These are phyloP conservation scores for Steinernema khuongi DNA, from an alignment of 1,140 invertebrate genomes.

Conservation along the genomic window DNA sequence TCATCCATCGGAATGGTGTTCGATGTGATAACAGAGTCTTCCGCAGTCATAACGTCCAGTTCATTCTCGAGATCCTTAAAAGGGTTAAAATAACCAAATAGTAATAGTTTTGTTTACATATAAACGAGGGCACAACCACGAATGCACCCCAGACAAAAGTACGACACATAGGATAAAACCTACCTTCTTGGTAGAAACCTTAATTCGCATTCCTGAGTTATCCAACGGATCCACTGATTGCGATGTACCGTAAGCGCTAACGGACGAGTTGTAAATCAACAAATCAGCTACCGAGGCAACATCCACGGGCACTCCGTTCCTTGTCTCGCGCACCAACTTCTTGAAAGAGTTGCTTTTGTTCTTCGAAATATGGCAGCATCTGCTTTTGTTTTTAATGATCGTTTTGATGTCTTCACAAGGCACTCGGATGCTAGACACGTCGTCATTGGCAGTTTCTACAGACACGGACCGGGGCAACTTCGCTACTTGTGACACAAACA, in stretches of 20 bases:
- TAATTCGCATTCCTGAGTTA: neutral
- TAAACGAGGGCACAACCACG: neutral
- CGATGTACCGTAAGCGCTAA: neutral
- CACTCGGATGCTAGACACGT: neutral
- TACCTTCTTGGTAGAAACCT: neutral
- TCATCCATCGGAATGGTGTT: conserved; percentile 7
- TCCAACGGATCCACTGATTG: neutral
- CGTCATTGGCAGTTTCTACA: neutral
- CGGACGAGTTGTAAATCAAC: neutral
- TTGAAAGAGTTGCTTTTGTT: neutral
- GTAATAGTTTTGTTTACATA: neutral
- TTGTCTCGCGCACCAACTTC: neutral
- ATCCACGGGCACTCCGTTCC: neutral
- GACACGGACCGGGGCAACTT: neutral
- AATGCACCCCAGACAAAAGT: neutral
- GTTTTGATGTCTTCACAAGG: neutral
- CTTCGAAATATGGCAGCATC: neutral
- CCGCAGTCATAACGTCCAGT: conserved; percentile 27
- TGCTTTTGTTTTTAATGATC: neutral
- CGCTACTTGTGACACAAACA: neutral
- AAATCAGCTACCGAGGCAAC: neutral
- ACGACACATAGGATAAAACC: neutral
- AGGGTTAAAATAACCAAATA: too few species aligned
- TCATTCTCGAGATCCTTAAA: conserved; percentile 47
- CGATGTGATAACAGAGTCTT: conserved; percentile 37